Evolutionary conservation across 2,797 vertebrate genomes (phyloP).

Genomic region (Todus mexicanus): DNA sequence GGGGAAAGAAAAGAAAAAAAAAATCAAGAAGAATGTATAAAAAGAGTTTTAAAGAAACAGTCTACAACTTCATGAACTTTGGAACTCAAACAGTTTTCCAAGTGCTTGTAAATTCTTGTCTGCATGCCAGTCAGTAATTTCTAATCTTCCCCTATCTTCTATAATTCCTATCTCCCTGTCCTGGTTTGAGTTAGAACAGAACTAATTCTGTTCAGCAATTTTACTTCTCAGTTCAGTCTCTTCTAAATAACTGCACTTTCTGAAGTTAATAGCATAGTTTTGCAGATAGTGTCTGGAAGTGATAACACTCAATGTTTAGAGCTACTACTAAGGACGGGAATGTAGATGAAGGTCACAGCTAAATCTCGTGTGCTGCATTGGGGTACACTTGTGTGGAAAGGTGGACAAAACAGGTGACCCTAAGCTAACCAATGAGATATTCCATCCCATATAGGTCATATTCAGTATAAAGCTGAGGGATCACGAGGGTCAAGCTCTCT

Average conservation of each 20-base stretch:
- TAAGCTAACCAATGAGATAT: too few species aligned
- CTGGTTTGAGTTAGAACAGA: too few species aligned
- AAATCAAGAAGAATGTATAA: background rate
- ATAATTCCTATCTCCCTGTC: background rate
- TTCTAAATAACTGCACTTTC: too few species aligned
- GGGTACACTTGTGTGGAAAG: background rate
- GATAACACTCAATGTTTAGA: too few species aligned
- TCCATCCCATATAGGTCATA: too few species aligned
- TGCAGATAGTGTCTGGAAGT: too few species aligned
- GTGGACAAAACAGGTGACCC: background rate
- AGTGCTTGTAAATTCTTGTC: background rate
- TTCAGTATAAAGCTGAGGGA: too few species aligned
- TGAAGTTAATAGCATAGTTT: too few species aligned
- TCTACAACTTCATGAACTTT: background rate
- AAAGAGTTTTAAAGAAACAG: background rate
- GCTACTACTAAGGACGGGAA: background rate
- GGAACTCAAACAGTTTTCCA: background rate
- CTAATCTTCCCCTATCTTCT: background rate
- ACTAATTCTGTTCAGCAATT: too few species aligned
- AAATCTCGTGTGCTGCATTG: background rate
- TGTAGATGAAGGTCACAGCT: background rate
- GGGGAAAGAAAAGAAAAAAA: rapidly evolving
- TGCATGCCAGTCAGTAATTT: background rate
- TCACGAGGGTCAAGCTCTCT: too few species aligned
- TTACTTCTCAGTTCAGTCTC: too few species aligned